phyloP scores from a whole-genome alignment of 2,113 vertebrate species.

The Tylochromis polylepis region DNA sequence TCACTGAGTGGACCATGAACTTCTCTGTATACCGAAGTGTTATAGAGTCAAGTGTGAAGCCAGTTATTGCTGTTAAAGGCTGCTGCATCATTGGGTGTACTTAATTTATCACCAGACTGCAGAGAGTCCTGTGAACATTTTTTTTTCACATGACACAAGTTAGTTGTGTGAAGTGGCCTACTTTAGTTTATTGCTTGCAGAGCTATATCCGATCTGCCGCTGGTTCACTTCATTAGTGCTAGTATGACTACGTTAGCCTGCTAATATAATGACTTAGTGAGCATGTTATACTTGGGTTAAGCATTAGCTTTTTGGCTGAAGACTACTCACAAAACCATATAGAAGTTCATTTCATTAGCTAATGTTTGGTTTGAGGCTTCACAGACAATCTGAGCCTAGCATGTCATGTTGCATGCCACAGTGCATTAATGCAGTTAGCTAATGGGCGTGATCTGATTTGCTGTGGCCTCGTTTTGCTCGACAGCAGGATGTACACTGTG shows the following conservation, averaged over 20 bases:
- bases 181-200: neutral
- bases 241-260: neutral
- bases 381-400: neutral
- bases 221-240: neutral
- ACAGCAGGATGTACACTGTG: conserved; percentile 2
- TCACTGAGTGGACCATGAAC: neutral
- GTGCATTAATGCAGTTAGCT: conserved; percentile 52
- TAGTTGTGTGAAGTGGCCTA: neutral
- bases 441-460: conserved; percentile 55
- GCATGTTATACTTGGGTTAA: neutral
- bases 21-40: neutral
- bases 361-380: neutral
- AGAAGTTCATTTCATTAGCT: neutral
- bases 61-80: neutral
- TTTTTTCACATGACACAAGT: neutral
- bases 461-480: neutral
- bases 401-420: neutral
- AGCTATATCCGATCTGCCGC: neutral
- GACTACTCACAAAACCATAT: neutral
- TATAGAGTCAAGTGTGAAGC: neutral
- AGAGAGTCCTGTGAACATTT: neutral
- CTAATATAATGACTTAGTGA: neutral
- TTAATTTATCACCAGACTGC: neutral
- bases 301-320: neutral
- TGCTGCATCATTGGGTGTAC: neutral